A percentile compares a stretch with the other conserved stretches of the same genome.
These are phyloP conservation scores for Pemphigus obesinymphae DNA, from an alignment of 1,140 invertebrate species.

Conservation along the genomic window DNA sequence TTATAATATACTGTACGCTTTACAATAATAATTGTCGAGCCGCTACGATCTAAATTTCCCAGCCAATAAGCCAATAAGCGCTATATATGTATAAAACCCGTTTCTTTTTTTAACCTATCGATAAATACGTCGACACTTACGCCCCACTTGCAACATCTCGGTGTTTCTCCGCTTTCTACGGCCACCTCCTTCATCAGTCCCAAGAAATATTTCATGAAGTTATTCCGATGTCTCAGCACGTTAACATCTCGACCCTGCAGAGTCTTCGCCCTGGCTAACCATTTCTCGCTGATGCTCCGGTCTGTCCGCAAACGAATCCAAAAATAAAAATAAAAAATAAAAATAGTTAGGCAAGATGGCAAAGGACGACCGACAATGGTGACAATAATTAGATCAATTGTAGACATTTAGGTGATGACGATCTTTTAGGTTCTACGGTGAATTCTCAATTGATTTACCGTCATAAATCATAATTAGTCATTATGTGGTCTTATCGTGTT, in stretches of 20 bases:
- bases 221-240: constrained; percentile 35
- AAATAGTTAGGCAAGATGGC: neutral
- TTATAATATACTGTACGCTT: too few relatives aligned
- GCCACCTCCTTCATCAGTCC: neutral
- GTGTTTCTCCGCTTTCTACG: neutral
- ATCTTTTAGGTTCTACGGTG: too few relatives aligned
- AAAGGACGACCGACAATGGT: neutral
- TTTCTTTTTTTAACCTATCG: neutral
- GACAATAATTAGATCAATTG: too few relatives aligned
- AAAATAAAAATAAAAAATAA: too few relatives aligned
- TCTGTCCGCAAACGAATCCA: neutral
- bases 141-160: neutral
- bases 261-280: neutral
- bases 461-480: too few relatives aligned
- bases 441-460: too few relatives aligned
- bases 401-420: too few relatives aligned
- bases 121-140: neutral
- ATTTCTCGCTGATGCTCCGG: neutral
- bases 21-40: too few relatives aligned
- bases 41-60: too few relatives aligned
- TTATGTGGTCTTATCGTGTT: too few relatives aligned
- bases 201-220: constrained; percentile 39
- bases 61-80: too few relatives aligned
- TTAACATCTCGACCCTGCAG: constrained; percentile 14
- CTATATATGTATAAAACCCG: neutral